A percentile compares a stretch with the other conserved stretches of the same genome.
These are phyloP conservation scores for Sparus aurata DNA, from an alignment of 2,797 vertebrate species.

Conservation along the genomic window DNA sequence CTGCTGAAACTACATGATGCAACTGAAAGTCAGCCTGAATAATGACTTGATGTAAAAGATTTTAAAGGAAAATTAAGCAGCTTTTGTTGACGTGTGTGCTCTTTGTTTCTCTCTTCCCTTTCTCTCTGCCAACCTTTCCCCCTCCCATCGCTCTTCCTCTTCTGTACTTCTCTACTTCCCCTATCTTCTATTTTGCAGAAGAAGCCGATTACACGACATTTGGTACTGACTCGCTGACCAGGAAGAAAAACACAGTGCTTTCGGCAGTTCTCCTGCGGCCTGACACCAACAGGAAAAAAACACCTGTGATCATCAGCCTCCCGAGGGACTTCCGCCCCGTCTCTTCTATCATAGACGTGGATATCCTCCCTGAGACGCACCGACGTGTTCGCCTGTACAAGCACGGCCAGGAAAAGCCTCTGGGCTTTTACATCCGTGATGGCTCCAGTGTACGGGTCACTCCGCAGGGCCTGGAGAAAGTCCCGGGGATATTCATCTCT, in stretches of 20 bases:
- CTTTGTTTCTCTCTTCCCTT: slow-evolving; percentile 27
- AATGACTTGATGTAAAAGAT: slow-evolving; percentile 23
- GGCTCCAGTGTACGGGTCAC: slow-evolving; percentile 97
- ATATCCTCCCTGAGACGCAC: slow-evolving; percentile 97
- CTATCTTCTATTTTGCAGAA: slow-evolving; percentile 82
- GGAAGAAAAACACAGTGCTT: slow-evolving; percentile 93
- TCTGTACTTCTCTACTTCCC: slow-evolving; percentile 36
- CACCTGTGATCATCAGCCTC: slow-evolving; percentile 94
- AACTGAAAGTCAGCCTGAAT: slow-evolving; percentile 57
- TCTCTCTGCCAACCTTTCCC: slow-evolving; percentile 3
- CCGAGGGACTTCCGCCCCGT: slow-evolving; percentile 97
- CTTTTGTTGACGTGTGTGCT: slow-evolving; percentile 39
- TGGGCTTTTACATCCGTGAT: slow-evolving; percentile 97
- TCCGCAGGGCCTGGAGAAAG: slow-evolving; percentile 94
- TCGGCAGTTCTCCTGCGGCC: slow-evolving; percentile 92
- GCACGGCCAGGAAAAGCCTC: slow-evolving; percentile 94
- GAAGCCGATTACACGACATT: slow-evolving; percentile 97
- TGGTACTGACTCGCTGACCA: slow-evolving; percentile 91
- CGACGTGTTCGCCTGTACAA: slow-evolving; percentile 96
- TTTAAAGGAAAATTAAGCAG: slow-evolving; percentile 26
- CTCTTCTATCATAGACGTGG: slow-evolving; percentile 98
- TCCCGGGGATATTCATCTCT: slow-evolving; percentile 97
- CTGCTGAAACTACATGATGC: slow-evolving; percentile 59
- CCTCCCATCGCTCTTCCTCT: slow-evolving; percentile 11
- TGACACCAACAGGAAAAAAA: slow-evolving; percentile 92